A percentile compares a stretch with the other conserved stretches of the same genome.
Conservation (phyloP, 1,140 invertebrate species). For the Saccostrea cuccullata region DNA sequence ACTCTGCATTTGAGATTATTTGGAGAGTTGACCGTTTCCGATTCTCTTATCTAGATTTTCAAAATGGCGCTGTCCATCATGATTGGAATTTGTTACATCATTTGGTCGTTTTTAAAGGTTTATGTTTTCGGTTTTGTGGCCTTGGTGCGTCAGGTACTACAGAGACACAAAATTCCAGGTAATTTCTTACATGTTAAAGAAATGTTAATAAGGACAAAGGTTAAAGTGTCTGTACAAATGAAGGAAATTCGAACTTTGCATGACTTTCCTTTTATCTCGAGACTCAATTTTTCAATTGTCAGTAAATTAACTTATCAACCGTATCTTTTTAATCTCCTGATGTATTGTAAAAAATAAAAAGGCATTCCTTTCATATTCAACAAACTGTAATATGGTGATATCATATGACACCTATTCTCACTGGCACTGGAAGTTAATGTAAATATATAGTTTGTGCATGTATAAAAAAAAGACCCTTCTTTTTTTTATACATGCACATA, state of each 20-base stretch:
- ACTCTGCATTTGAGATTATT: too few species aligned
- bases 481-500: too few species aligned
- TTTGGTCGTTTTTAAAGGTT: constrained; percentile 49
- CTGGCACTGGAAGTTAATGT: too few species aligned
- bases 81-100: constrained; percentile 4
- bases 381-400: too few species aligned
- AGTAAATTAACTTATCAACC: background rate
- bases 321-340: background rate
- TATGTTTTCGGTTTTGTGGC: constrained; percentile 43
- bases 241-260: background rate
- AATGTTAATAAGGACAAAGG: background rate
- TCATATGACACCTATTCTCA: too few species aligned
- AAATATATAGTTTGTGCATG: too few species aligned
- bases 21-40: too few species aligned
- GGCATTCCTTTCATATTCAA: background rate
- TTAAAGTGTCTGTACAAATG: background rate
- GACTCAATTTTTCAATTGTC: background rate
- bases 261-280: background rate
- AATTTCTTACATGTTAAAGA: background rate
- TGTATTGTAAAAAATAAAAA: background rate
- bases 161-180: constrained; percentile 42
- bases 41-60: background rate
- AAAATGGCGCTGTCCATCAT: background rate
- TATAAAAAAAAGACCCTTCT: too few species aligned
- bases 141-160: constrained; percentile 43